Base-by-base conservation (phyloP, 2,113 vertebrate species). In the Porphyrio hochstetteri region DNA sequence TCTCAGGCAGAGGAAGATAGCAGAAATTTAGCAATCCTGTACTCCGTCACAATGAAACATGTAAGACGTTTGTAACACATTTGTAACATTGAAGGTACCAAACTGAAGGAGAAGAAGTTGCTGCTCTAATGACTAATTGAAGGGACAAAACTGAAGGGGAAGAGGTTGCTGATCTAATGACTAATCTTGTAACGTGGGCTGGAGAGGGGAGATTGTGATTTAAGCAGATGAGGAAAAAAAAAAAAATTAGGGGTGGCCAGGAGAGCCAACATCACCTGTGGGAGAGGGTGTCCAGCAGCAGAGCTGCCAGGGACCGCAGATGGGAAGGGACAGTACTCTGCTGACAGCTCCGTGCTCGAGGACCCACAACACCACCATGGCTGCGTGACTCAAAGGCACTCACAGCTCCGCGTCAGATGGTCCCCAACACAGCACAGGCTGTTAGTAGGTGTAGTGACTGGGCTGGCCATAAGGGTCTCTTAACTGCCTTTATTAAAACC, bases 221-320 rank as follows among this genome's bases (percentile, higher is more conserved):
- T 81, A 74, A 90, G 81, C 6, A 13, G 3, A 7, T 1, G 7
- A n/a, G 16, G 11, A 57, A 57, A 46, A 46, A 46, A 46, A 46
- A 53, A 17, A 28, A 0, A 0, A 0, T 68, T 7, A 3, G 16
- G 20, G 4, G 8, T 48, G 16, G 18, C 24, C 4, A 4, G 48
- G 35, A 63, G 9, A 75, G 27, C 11, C 52, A 75, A 10, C 3
- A 1, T 75, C 36, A 50, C 25, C 53, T 92, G 84, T 35, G 76
- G 38, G 35, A 77, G 46, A 63, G 19, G 4, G 16, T 38, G 16
- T 16, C 38, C 42, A 64, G 29, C 48, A 42, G 20, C 9, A 0
- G 42, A 74, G 53, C 29, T 65, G 36, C 24, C 0, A 0, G 48
- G 8, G 33, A 86, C 11, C 1, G 2, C 31, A 71, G 56, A 8